Conservation (phyloP, 2,113 vertebrate genomes). For the Actenoides lindsayi region DNA sequence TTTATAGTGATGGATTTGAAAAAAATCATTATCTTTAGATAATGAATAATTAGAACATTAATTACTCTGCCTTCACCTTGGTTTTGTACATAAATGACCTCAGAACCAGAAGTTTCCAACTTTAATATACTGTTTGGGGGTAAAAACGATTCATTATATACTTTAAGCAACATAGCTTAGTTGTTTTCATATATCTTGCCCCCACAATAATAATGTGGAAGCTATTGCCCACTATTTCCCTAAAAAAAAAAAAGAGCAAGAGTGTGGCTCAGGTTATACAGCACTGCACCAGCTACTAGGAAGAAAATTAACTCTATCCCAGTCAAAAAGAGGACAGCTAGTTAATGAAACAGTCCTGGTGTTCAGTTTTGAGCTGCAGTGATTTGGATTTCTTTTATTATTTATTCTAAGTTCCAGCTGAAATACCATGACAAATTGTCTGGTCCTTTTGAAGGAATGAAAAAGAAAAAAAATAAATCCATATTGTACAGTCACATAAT, state of each 20-base stretch:
- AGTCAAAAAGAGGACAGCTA: not conserved
- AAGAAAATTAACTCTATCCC: not conserved
- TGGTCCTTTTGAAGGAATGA: not conserved
- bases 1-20: conserved; percentile 29
- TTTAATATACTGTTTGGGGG: not conserved
- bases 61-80: conserved; percentile 49
- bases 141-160: not conserved
- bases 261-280: not conserved
- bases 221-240: not conserved
- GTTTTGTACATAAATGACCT: conserved; percentile 9
- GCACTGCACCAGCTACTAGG: not conserved
- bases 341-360: not conserved
- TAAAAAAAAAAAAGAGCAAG: not conserved
- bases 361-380: not conserved
- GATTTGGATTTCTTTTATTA: not conserved
- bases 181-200: not conserved
- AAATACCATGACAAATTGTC: not conserved
- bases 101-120: not conserved
- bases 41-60: conserved; percentile 47
- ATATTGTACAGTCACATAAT: not conserved
- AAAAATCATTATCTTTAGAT: conserved; percentile 26
- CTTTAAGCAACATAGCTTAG: not conserved
- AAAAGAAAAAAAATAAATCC: not conserved
- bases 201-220: not conserved
- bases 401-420: not conserved